Evolutionary conservation across 1,140 invertebrate species (phyloP).

Genomic region (Battus philenor): DNA sequence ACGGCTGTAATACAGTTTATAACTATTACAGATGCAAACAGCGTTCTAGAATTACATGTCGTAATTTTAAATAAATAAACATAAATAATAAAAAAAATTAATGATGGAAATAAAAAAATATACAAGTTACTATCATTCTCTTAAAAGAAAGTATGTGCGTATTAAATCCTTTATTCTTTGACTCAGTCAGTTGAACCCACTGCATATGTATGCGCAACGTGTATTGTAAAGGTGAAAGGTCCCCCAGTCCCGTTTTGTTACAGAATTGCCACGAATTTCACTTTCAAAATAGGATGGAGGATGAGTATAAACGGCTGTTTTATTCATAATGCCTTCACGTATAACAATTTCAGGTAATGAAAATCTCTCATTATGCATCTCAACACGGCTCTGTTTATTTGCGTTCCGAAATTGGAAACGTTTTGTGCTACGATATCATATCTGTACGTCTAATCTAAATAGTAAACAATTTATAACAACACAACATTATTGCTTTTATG

Average conservation of each 20-base stretch:
- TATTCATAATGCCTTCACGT: constrained; percentile 11
- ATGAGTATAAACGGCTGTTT: constrained; percentile 9
- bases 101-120: no score
- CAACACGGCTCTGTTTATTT: neutral
- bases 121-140: no score
- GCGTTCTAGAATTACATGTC: no score
- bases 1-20: no score
- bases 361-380: constrained; percentile 5
- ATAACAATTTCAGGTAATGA: constrained; percentile 12
- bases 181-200: neutral
- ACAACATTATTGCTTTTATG: no score
- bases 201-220: constrained; percentile 12
- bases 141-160: no score
- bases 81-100: no score
- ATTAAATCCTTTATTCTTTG: no score
- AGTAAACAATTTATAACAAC: no score
- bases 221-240: constrained; percentile 11
- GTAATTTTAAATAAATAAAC: no score
- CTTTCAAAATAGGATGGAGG: constrained; percentile 11
- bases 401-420: neutral
- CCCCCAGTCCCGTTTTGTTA: constrained; percentile 10
- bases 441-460: neutral
- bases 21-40: no score
- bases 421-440: no score
- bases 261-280: constrained; percentile 10